phyloP scores from a whole-genome alignment of 2,797 vertebrate species.

The Austrolebias charrua region DNA sequence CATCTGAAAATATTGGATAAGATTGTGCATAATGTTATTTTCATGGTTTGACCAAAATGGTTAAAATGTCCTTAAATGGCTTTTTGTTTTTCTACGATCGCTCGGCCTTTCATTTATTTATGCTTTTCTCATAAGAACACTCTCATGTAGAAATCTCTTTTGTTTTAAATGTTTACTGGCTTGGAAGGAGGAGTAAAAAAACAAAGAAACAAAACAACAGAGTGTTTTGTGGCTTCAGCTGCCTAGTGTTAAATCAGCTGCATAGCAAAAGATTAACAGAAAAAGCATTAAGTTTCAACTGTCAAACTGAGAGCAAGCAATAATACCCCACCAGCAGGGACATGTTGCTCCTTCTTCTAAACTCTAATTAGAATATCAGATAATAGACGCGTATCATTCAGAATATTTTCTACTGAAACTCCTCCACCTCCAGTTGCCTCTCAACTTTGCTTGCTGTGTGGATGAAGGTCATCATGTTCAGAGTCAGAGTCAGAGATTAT shows the following conservation, averaged over 20 bases:
- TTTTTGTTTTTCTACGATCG: too few relatives aligned
- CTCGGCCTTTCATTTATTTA: too few relatives aligned
- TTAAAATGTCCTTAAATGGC: too few relatives aligned
- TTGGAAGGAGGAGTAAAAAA: too few relatives aligned
- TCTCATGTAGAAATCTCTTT: too few relatives aligned
- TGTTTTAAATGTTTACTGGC: too few relatives aligned
- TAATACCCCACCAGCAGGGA: background rate
- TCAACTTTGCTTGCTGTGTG: slow-evolving; percentile 19
- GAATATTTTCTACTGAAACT: slow-evolving; percentile 15
- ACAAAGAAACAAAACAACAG: too few relatives aligned
- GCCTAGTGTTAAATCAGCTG: background rate
- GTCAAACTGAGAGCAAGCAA: slow-evolving; percentile 4
- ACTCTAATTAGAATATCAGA: slow-evolving; percentile 8
- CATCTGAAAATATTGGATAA: too few relatives aligned
- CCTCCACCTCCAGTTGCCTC: slow-evolving; percentile 8
- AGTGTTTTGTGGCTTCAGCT: background rate
- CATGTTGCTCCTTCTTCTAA: background rate
- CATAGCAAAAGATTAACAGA: background rate
- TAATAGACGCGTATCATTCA: slow-evolving; percentile 9
- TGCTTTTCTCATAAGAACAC: too few relatives aligned
- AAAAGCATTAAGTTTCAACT: slow-evolving; percentile 3
- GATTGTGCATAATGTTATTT: too few relatives aligned
- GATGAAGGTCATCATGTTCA: slow-evolving; percentile 47
- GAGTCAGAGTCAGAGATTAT: too few relatives aligned
- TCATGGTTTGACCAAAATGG: too few relatives aligned